Evolutionary conservation across 2,113 vertebrate genomes (phyloP), one percentile per base, ranked within the genome.

Genomic region (Pteruthius melanotis): DNA sequence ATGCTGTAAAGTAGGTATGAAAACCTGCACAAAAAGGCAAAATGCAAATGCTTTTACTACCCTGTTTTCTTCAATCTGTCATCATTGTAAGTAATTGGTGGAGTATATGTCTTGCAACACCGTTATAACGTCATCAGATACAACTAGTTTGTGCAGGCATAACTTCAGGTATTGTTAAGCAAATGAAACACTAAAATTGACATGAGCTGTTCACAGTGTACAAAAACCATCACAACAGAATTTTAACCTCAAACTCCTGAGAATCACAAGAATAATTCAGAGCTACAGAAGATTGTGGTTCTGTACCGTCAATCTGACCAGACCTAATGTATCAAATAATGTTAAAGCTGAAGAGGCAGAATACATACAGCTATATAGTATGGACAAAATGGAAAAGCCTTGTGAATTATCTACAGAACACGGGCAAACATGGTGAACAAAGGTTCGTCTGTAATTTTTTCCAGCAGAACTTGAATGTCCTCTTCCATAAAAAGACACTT

Each of bases 401-500:
- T 59, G 31, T 13, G 47, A 49, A 20, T 84, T n/a, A 30, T 37
- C 39, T 49, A 35, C 7, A 45, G 27, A 76, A 50, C 13, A 70
- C 23, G 77, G 65, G 45, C 24, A 79, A 60, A 76, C 2, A 1
- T 15, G n/a, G 31, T 2, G 27, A 84, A n/a, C 31, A 78, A 93
- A 74, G 24, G 31, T 39, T 54, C 35, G 40, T 50, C 50, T 22
- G 26, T 11, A 13, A 6, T 27, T 78, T 54, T 15, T 72, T 52
- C 30, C 81, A 87, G 47, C 24, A 84, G 52, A 79, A 68, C 12
- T 75, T 49, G 21, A 24, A 61, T 42, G 40, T 89, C 49, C 12
- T 68, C 53, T 91, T 77, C 70, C 87, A 76, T 88, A 70, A 89
- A 94, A 90, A 85, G 39, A 24, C 11, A 60, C 35, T 93, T 93